Percentiles rank a stretch among this genome's conserved stretches.
These are phyloP conservation scores for Hucho hucho DNA, from an alignment of 2,113 vertebrate species.

Conservation along the genomic window DNA sequence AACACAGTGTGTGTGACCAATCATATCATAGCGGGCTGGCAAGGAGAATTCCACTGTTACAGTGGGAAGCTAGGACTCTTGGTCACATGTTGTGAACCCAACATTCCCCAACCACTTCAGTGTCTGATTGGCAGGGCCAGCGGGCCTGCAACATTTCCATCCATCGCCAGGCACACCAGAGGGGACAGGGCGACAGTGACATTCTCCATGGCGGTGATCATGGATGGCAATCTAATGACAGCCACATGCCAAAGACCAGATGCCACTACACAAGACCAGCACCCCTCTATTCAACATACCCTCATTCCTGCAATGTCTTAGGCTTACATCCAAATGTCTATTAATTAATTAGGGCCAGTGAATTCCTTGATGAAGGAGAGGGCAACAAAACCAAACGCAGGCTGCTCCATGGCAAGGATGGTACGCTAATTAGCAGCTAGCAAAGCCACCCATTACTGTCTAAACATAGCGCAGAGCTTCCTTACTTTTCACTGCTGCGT, in stretches of 20 bases:
- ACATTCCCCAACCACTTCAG: conserved; percentile 46
- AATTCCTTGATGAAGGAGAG: not conserved
- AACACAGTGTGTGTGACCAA: not conserved
- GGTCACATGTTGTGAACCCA: conserved; percentile 10
- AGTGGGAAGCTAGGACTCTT: not conserved
- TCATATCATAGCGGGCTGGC: not conserved
- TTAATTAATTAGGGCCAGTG: not conserved
- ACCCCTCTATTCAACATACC: not conserved
- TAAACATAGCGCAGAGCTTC: not conserved
- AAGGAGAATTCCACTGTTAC: not conserved
- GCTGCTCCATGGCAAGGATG: conserved; percentile 43
- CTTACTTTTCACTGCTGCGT: not conserved
- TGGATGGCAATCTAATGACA: conserved; percentile 5
- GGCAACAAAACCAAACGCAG: too few species aligned
- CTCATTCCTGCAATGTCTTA: conserved; percentile 13
- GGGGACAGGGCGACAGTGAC: conserved; percentile 49
- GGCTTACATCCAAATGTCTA: not conserved
- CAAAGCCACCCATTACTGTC: not conserved
- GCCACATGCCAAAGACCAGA: conserved; percentile 24
- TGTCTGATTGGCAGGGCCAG: conserved; percentile 18
- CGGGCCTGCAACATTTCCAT: too few species aligned
- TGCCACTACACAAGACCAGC: not conserved
- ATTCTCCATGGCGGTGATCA: conserved; percentile 31
- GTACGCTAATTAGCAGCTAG: conserved; percentile 27
- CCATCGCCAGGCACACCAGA: not conserved